Percentiles rank a stretch among this genome's conserved stretches.
phyloP scores from a whole-genome alignment of 2,888 invertebrate genomes.

The Athalia cordata region DNA sequence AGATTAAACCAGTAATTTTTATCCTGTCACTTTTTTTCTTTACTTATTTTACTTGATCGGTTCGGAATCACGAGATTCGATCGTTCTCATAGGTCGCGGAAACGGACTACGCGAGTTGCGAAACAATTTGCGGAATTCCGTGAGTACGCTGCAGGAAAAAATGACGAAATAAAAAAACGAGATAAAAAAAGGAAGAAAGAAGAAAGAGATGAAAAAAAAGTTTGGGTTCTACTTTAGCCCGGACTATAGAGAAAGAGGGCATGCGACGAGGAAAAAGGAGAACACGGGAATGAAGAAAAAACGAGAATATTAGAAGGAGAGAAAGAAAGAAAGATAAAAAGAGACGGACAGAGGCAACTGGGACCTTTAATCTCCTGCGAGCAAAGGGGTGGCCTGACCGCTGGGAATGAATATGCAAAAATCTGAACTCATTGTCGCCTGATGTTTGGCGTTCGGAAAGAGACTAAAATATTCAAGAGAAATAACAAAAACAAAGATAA shows the following conservation, averaged over 20 bases:
- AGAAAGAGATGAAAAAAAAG: not conserved
- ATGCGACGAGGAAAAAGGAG: conserved; percentile 30
- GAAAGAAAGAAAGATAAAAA: conserved; percentile 33
- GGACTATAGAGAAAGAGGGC: conserved; percentile 36
- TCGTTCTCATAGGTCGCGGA: conserved; percentile 12
- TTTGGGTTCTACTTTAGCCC: conserved; percentile 17
- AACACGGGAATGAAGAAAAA: conserved; percentile 6
- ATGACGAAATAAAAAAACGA: conserved; percentile 27
- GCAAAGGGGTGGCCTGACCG: conserved; percentile 45
- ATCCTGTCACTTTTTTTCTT: too few species aligned
- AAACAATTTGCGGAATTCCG: conserved; percentile 38
- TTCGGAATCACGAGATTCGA: conserved; percentile 18
- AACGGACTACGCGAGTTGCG: conserved; percentile 25
- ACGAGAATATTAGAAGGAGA: conserved; percentile 30
- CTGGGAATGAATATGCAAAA: conserved; percentile 46
- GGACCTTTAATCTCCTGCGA: conserved; percentile 41
- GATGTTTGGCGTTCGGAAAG: conserved; percentile 33
- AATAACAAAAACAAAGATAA: not conserved
- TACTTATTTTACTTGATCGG: not conserved
- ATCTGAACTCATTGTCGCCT: conserved; percentile 35
- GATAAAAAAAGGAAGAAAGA: not conserved
- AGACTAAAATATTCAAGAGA: conserved; percentile 21
- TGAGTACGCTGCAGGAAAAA: not conserved
- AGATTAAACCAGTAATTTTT: too few species aligned
- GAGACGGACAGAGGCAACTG: conserved; percentile 38